phyloP scores from a whole-genome alignment of 2,888 invertebrate species.

The Rotaria sp. region DNA sequence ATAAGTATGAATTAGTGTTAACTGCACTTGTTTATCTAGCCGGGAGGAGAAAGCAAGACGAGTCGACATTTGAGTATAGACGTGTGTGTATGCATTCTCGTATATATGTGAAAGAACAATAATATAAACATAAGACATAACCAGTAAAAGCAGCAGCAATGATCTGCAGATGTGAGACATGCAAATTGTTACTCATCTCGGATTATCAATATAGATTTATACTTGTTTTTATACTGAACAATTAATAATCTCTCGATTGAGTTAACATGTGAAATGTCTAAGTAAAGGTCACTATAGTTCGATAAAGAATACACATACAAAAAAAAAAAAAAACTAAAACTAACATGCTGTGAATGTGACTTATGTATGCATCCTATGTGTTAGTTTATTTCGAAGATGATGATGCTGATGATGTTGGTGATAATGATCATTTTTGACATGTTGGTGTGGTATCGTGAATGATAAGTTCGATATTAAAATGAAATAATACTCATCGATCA shows the following conservation, averaged over 20 bases:
- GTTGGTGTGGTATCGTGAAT: neutral
- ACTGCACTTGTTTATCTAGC: slow-evolving; percentile 22
- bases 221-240: slow-evolving; percentile 1
- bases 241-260: neutral
- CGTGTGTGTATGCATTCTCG: neutral
- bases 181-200: slow-evolving; percentile 29
- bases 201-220: neutral
- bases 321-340: neutral
- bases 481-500: slow-evolving; percentile 10
- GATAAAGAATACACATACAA: neutral
- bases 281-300: neutral
- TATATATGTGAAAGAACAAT: neutral
- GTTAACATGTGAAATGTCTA: neutral
- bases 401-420: neutral
- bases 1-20: neutral
- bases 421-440: neutral
- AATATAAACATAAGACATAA: slow-evolving; percentile 19
- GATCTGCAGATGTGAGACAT: slow-evolving; percentile 27
- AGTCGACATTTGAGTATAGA: neutral
- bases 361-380: neutral
- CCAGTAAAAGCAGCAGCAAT: slow-evolving; percentile 23
- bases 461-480: slow-evolving; percentile 22
- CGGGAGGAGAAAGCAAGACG: neutral
- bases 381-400: neutral
- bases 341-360: slow-evolving; percentile 4